Evolutionary conservation across 2,888 invertebrate species (phyloP).

Genomic region (Melipona bicolor): DNA sequence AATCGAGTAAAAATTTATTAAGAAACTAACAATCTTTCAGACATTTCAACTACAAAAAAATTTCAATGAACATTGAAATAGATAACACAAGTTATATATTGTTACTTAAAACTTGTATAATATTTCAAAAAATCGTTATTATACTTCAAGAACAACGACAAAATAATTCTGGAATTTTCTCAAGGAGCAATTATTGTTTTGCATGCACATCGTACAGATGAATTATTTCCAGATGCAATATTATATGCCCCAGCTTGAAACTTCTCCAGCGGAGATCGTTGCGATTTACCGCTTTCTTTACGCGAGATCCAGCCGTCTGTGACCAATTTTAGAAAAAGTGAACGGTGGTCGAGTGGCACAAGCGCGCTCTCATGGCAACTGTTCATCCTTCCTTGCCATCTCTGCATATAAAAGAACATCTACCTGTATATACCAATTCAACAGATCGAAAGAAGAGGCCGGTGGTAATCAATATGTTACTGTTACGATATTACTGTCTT

Average conservation of each 20-base stretch:
- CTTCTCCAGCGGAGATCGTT: slow-evolving; percentile 17
- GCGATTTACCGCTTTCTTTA: slow-evolving; percentile 52
- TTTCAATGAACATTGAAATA: neutral
- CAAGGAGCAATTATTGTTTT: slow-evolving; percentile 2
- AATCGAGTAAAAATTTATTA: neutral
- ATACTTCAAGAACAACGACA: neutral
- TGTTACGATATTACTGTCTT: neutral
- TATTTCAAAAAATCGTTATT: neutral
- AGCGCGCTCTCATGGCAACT: slow-evolving; percentile 30
- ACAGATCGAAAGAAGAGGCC: neutral
- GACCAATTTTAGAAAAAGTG: slow-evolving; percentile 65
- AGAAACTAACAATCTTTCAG: neutral
- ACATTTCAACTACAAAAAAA: neutral
- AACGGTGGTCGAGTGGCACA: slow-evolving; percentile 43
- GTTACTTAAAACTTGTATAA: neutral
- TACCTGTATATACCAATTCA: neutral
- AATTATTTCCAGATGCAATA: slow-evolving; percentile 27
- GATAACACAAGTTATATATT: neutral
- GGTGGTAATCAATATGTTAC: neutral
- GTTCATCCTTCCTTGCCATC: slow-evolving; percentile 39
- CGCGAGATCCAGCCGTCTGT: slow-evolving; percentile 42
- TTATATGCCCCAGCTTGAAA: slow-evolving; percentile 27
- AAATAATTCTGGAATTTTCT: neutral
- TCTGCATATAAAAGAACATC: neutral
- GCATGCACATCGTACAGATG: slow-evolving; percentile 4